Percentiles rank a stretch among this genome's conserved stretches.
Evolutionary conservation across 1,140 invertebrate genomes (phyloP).

Genomic region (Neodiprion pinetum): DNA sequence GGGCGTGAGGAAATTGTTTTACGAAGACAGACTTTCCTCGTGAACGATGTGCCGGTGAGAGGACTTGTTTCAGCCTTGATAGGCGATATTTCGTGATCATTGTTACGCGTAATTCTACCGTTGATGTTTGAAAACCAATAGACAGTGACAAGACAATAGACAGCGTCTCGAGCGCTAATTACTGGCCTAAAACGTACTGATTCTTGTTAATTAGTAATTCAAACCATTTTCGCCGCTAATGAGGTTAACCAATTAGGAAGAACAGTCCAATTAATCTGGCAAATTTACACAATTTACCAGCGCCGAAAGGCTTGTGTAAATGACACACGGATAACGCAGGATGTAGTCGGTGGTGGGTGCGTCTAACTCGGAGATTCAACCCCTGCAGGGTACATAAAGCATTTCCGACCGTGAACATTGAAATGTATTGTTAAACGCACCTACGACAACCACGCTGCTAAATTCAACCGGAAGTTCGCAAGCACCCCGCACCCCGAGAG

Average conservation of each 20-base stretch:
- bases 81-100: too few relatives aligned
- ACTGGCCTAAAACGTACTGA: too few relatives aligned
- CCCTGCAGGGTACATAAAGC: background rate
- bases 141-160: too few relatives aligned
- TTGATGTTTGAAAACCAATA: too few relatives aligned
- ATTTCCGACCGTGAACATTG: background rate
- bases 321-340: background rate
- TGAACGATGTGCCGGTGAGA: too few relatives aligned
- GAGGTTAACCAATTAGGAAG: background rate
- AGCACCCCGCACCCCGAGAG: background rate
- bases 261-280: constrained; percentile 6
- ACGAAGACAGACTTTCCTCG: too few relatives aligned
- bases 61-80: too few relatives aligned
- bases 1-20: too few relatives aligned
- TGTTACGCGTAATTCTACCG: too few relatives aligned
- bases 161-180: too few relatives aligned
- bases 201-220: background rate
- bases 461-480: constrained; percentile 4
- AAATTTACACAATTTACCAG: constrained; percentile 9
- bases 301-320: background rate
- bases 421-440: background rate
- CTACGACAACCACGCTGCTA: background rate
- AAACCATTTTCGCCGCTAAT: background rate
- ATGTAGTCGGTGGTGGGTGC: background rate
- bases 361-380: background rate